A percentile compares a stretch with the other conserved stretches of the same genome.
Evolutionary conservation across 37 sponge, comb jelly and placozoan species (phyloP).

Genomic region (Beroe ovata): DNA sequence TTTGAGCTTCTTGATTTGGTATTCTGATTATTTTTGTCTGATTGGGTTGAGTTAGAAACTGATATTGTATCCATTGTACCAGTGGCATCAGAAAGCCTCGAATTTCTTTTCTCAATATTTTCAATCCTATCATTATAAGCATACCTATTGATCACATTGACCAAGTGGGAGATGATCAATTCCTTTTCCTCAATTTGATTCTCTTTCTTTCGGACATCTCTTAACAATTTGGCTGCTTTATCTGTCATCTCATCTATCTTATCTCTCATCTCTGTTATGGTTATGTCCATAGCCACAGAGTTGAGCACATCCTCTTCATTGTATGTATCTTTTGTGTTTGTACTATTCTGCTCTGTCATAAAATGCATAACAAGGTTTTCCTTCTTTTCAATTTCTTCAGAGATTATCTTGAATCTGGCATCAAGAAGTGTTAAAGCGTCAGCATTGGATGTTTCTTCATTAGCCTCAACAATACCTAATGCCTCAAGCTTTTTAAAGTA

Average conservation of each 20-base stretch:
- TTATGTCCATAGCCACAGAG: neutral
- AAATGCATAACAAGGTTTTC: conserved; percentile 7
- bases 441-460: neutral
- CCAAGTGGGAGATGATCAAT: conserved; percentile 8
- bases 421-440: neutral
- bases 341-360: conserved; percentile 12
- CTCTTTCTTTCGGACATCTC: neutral
- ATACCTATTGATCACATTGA: conserved; percentile 30
- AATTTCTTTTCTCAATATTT: too few relatives aligned
- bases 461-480: neutral
- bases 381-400: conserved; percentile 46
- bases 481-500: neutral
- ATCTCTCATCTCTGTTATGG: neutral
- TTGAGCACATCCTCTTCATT: neutral
- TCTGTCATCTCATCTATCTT: neutral
- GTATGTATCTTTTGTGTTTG: too few relatives aligned
- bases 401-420: neutral
- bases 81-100: too few relatives aligned
- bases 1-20: too few relatives aligned
- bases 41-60: too few relatives aligned
- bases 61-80: too few relatives aligned
- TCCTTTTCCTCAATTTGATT: conserved; percentile 22
- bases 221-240: neutral
- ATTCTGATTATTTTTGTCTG: too few relatives aligned
- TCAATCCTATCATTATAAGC: conserved; percentile 32